Evolutionary conservation across 1,140 invertebrate species (phyloP).

Genomic region (Panagrolaimus sp.): DNA sequence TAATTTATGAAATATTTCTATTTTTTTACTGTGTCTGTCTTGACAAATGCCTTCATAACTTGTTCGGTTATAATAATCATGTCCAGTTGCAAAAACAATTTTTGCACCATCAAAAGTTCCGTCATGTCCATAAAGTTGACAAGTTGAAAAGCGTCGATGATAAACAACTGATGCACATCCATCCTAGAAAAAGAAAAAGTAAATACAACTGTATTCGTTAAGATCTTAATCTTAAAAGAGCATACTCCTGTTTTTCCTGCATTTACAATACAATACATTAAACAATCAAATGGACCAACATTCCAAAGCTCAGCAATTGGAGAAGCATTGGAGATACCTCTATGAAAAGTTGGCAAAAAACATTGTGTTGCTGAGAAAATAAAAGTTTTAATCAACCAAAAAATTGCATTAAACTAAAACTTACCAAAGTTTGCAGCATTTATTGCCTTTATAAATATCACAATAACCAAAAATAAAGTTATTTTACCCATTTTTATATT

Average conservation of each 20-base stretch:
- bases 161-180: conserved; percentile 36
- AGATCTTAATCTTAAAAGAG: too few species aligned
- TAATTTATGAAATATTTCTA: conserved; percentile 16
- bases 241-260: conserved; percentile 33
- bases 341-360: conserved; percentile 32
- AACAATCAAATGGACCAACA: conserved; percentile 33
- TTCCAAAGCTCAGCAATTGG: conserved; percentile 37
- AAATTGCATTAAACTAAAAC: too few species aligned
- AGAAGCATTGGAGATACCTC: conserved; percentile 29
- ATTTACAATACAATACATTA: conserved; percentile 29
- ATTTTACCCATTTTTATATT: too few species aligned
- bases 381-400: too few species aligned
- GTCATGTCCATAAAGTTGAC: conserved; percentile 41
- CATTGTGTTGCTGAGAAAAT: conserved; percentile 18
- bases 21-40: conserved; percentile 15
- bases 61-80: conserved; percentile 40
- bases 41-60: conserved; percentile 29
- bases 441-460: too few species aligned
- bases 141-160: conserved; percentile 40
- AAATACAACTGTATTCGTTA: too few species aligned
- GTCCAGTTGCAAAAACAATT: conserved; percentile 36
- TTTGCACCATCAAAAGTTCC: conserved; percentile 24
- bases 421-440: too few species aligned
- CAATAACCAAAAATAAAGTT: too few species aligned
- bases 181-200: conserved; percentile 31